These are phyloP conservation scores for Hyperopisus bebe DNA, from an alignment of 2,113 vertebrate species.

Conservation along the genomic window DNA sequence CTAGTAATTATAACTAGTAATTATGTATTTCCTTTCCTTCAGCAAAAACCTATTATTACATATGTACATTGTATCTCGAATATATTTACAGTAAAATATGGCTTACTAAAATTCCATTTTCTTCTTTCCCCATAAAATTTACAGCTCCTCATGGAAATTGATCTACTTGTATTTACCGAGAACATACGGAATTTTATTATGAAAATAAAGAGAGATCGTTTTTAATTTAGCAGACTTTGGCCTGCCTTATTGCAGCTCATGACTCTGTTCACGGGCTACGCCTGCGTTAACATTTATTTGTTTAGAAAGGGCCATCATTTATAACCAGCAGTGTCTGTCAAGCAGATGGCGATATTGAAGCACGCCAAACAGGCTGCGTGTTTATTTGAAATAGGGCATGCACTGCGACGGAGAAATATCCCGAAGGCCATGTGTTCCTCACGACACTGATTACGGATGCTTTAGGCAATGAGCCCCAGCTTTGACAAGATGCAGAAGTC, in stretches of 20 bases:
- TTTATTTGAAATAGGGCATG: conserved; percentile 47
- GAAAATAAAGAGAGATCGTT: conserved; percentile 33
- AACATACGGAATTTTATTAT: conserved; percentile 33
- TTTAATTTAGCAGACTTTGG: conserved; percentile 17
- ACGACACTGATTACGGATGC: conserved; percentile 31
- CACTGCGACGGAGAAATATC: conserved; percentile 35
- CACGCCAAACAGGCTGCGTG: conserved; percentile 38
- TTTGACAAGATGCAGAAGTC: conserved; percentile 44
- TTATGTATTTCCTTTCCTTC: neutral
- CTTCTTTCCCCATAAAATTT: conserved; percentile 28
- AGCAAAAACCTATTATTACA: neutral
- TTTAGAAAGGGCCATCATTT: conserved; percentile 40
- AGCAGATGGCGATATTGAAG: conserved; percentile 40
- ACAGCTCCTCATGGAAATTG: neutral
- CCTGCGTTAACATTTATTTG: conserved; percentile 40
- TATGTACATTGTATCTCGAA: neutral
- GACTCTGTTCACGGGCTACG: conserved; percentile 18
- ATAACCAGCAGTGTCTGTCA: conserved; percentile 40
- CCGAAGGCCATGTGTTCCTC: conserved; percentile 33
- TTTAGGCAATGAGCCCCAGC: conserved; percentile 31
- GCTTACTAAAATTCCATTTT: neutral
- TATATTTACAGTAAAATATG: neutral
- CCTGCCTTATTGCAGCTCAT: neutral
- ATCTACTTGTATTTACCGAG: conserved; percentile 29
- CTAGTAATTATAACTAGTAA: neutral